A percentile compares a stretch with the other conserved stretches of the same genome.
Evolutionary conservation across 2,888 invertebrate species (phyloP).

Genomic region (Diarsia dahlii): DNA sequence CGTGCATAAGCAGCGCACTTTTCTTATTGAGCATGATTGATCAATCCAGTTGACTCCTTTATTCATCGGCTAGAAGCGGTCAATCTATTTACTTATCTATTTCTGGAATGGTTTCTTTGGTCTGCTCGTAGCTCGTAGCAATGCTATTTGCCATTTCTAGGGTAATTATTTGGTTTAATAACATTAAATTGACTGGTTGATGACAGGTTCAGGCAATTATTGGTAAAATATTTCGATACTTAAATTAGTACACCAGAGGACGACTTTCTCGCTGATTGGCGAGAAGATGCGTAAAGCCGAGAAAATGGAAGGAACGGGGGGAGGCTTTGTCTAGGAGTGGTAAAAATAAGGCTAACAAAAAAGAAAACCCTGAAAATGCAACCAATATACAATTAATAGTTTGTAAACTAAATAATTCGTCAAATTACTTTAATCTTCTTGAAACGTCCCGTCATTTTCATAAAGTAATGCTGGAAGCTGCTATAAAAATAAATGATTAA

Average conservation of each 20-base stretch:
- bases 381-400: no score
- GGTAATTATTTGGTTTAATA: background rate
- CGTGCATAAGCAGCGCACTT: slow-evolving; percentile 43
- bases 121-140: background rate
- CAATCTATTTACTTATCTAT: slow-evolving; percentile 37
- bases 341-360: no score
- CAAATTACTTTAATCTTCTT: no score
- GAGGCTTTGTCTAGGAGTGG: no score
- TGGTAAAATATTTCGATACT: background rate
- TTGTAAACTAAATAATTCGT: no score
- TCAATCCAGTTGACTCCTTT: slow-evolving; percentile 46
- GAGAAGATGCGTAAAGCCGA: no score
- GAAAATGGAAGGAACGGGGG: no score
- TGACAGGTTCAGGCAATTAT: background rate
- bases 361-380: no score
- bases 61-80: slow-evolving; percentile 35
- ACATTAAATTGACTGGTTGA: background rate
- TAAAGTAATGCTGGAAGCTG: no score
- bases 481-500: slow-evolving; percentile 11
- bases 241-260: no score
- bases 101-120: background rate
- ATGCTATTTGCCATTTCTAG: background rate
- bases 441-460: no score
- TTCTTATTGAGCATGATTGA: slow-evolving; percentile 60
- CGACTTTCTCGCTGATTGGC: no score